Conservation (phyloP, 2,113 vertebrate genomes). For the Cercopithecus mona region DNA sequence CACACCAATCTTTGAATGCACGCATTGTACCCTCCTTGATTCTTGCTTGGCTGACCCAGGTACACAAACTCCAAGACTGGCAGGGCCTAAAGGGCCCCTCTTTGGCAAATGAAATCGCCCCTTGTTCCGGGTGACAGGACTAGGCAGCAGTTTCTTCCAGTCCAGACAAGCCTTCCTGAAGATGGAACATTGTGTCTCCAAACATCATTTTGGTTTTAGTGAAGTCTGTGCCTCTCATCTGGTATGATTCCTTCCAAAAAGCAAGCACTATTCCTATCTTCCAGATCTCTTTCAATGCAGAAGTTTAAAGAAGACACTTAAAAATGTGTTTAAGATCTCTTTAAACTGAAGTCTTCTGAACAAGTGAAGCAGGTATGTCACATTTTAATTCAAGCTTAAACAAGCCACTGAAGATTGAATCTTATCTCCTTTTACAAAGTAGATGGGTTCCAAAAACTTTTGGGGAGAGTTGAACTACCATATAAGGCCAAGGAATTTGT, state of each 20-base stretch:
- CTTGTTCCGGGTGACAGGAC: not conserved
- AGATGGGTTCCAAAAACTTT: not conserved
- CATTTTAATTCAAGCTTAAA: conserved; percentile 48
- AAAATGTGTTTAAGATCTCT: not conserved
- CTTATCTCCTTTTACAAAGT: not conserved
- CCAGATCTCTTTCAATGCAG: not conserved
- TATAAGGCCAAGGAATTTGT: not conserved
- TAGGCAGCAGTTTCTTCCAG: not conserved
- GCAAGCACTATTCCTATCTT: not conserved
- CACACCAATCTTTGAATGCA: not conserved
- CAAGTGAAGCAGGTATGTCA: not conserved
- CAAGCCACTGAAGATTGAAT: not conserved
- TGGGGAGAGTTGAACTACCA: not conserved
- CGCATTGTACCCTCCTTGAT: not conserved
- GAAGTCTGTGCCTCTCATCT: not conserved
- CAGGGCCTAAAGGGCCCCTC: not conserved
- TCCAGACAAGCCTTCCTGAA: not conserved
- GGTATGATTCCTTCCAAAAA: conserved; percentile 3
- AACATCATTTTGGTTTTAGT: not conserved
- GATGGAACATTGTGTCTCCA: not conserved
- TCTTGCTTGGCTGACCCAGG: not conserved
- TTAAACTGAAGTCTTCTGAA: not conserved
- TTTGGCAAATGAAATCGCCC: not conserved
- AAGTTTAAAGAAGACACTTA: not conserved
- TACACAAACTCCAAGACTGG: not conserved